These are phyloP conservation scores for Pocillopora damicornis DNA, from an alignment of 64 coral and sea anemone genomes.

Conservation along the genomic window DNA sequence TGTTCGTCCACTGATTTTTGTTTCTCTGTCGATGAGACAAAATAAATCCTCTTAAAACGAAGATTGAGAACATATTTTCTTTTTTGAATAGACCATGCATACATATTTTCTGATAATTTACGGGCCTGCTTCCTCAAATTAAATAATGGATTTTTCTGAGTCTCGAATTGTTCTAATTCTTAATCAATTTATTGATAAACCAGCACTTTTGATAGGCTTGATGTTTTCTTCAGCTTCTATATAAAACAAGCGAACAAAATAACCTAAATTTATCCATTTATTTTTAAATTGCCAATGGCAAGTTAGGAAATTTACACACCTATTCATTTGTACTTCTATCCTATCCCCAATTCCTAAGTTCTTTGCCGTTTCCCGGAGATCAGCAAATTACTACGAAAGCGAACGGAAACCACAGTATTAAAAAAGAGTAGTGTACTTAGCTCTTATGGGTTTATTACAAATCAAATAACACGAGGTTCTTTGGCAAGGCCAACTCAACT, in stretches of 20 bases:
- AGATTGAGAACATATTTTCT: neutral
- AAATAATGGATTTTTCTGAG: conserved; percentile 1
- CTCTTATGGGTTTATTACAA: conserved; percentile 13
- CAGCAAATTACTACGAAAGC: conserved; percentile 49
- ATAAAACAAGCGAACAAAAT: neutral
- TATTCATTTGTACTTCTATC: conserved; percentile 25
- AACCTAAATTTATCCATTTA: no score
- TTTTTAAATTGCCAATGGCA: neutral
- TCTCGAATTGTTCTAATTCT: conserved; percentile 6
- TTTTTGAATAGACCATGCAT: conserved; percentile 3
- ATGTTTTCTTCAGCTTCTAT: conserved; percentile 25
- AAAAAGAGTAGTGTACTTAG: neutral
- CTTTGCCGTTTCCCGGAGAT: conserved; percentile 50
- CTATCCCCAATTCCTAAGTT: conserved; percentile 43
- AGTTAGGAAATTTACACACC: neutral
- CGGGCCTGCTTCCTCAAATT: neutral
- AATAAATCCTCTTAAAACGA: neutral
- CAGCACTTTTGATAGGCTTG: neutral
- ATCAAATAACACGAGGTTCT: conserved; percentile 8
- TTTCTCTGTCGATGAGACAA: neutral
- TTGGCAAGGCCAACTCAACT: conserved; percentile 11
- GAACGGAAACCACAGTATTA: conserved; percentile 26
- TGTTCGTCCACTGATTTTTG: conserved; percentile 34
- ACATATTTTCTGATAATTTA: neutral
- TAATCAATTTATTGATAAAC: conserved; percentile 18